Base-by-base conservation (phyloP, 2,113 vertebrate genomes). In the Megaptera novaeangliae region DNA sequence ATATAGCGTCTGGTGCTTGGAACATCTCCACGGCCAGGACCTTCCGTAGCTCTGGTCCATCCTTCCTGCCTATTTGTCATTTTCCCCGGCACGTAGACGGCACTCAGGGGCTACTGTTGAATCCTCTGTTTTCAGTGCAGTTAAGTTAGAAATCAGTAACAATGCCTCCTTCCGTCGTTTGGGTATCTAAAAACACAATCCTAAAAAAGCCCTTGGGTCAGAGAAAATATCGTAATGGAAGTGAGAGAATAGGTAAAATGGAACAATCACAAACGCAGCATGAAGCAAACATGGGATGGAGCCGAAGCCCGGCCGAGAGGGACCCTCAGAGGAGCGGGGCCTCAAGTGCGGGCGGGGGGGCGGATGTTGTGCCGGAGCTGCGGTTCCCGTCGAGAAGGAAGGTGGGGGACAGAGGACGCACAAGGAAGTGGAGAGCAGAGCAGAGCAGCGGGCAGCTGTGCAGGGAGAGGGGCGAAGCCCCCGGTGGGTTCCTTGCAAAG, bases 241-340 rank as follows among this genome's bases (percentile, higher is more conserved):
- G 36, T n/a, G 18, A 15, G 34, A 49, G 25, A 83, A 5, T 4
- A 5, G 10, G 46, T 36, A 10, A 3, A 25, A 3, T 11, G 2
- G 39, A 23, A 17, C 1, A 1, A 5, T 21, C 3, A 2, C 27
- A 34, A 0, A 6, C 5, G 31, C 29, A 3, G 25, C 5, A 0
- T 31, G 18, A 23, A 18, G 31, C 29, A 1, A 23, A 34, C 17
- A 1, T 6, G 57, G 8, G 57, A 5, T 5, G 18, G 34, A 14
- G 31, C 80, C 0, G 8, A 25, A 61, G 31, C 20, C 49, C 34
- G 34, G 52, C 34, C 20, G 3, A 12, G 12, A 52, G 27, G 74
- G 49, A 8, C 34, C 18, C 75, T 8, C 34, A 4, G 46, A 52
- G 75, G 63, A 64, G 63, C 63, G 2, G 20, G 55, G 55, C 8